These are phyloP conservation scores for Choreutis nemorana DNA, from an alignment of 2,888 invertebrate species.

Conservation along the genomic window DNA sequence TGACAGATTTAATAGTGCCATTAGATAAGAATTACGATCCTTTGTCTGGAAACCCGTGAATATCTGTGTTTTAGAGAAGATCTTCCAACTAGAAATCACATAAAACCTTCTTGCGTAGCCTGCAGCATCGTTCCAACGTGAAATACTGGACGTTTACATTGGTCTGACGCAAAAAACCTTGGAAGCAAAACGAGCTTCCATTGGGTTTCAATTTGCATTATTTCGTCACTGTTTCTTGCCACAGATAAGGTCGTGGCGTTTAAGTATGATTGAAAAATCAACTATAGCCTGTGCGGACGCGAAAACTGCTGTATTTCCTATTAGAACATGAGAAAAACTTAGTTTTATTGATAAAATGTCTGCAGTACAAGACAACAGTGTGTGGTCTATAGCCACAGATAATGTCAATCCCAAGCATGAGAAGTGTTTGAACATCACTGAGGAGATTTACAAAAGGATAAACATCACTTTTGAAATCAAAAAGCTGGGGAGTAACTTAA, in stretches of 20 bases:
- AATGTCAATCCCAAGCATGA: slow-evolving; percentile 42
- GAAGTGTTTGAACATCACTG: slow-evolving; percentile 55
- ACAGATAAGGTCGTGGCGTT: slow-evolving; percentile 29
- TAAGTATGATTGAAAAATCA: slow-evolving; percentile 21
- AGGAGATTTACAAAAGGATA: slow-evolving; percentile 58
- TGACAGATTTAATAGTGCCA: slow-evolving; percentile 51
- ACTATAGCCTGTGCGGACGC: too few species aligned
- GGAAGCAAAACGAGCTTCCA: too few species aligned
- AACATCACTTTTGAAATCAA: slow-evolving; percentile 58
- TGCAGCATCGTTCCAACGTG: too few species aligned
- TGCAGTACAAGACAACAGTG: slow-evolving; percentile 27
- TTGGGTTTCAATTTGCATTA: too few species aligned
- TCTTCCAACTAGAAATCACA: slow-evolving; percentile 15
- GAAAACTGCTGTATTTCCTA: slow-evolving; percentile 31
- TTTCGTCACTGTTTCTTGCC: too few species aligned
- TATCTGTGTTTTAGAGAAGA: slow-evolving; percentile 22
- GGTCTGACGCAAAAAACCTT: slow-evolving; percentile 2
- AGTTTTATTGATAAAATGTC: too few species aligned
- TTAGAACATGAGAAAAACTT: slow-evolving; percentile 16
- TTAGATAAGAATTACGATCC: slow-evolving; percentile 47
- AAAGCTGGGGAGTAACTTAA: slow-evolving; percentile 45
- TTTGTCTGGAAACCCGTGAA: slow-evolving; percentile 42
- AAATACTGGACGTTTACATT: too few species aligned
- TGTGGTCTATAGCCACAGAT: slow-evolving; percentile 32
- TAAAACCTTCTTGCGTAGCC: too few species aligned